These are phyloP conservation scores for Tridacna crocea DNA, from an alignment of 2,888 invertebrate genomes.

Conservation along the genomic window DNA sequence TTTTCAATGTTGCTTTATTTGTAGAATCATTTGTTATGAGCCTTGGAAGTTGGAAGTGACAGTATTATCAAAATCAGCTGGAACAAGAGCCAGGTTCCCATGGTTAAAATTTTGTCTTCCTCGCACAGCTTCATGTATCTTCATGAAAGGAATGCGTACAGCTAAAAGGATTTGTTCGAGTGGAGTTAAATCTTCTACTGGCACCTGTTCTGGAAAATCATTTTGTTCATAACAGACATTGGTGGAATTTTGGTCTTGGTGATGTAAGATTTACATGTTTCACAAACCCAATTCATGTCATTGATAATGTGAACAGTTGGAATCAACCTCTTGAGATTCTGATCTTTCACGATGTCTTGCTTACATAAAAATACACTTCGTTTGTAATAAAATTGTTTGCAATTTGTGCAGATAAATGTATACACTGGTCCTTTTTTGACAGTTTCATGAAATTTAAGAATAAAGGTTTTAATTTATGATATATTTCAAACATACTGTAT, in stretches of 20 bases:
- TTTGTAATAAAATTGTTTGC: conserved; percentile 43
- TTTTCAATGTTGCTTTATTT: conserved; percentile 54
- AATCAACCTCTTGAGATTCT: background rate
- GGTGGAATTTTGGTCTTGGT: conserved; percentile 53
- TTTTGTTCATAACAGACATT: conserved; percentile 42
- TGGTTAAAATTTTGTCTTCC: conserved; percentile 43
- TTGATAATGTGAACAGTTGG: conserved; percentile 12
- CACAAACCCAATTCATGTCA: conserved; percentile 48
- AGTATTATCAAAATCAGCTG: conserved; percentile 54
- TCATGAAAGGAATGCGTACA: conserved; percentile 51
- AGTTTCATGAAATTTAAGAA: conserved; percentile 30
- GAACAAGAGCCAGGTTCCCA: conserved; percentile 60
- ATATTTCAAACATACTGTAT: conserved; percentile 17
- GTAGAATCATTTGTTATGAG: conserved; percentile 36
- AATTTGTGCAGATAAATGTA: conserved; percentile 49
- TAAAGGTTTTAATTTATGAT: conserved; percentile 1
- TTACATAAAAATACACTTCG: conserved; percentile 25
- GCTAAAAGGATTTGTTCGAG: conserved; percentile 54
- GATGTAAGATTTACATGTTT: conserved; percentile 50
- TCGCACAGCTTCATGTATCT: conserved; percentile 46
- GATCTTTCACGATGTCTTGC: background rate
- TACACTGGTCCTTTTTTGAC: conserved; percentile 43
- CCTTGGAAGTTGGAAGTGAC: conserved; percentile 46
- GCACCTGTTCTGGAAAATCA: conserved; percentile 42
- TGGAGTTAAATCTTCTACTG: conserved; percentile 35